phyloP scores from a whole-genome alignment of 2,888 invertebrate genomes.

The Andrena camellia region DNA sequence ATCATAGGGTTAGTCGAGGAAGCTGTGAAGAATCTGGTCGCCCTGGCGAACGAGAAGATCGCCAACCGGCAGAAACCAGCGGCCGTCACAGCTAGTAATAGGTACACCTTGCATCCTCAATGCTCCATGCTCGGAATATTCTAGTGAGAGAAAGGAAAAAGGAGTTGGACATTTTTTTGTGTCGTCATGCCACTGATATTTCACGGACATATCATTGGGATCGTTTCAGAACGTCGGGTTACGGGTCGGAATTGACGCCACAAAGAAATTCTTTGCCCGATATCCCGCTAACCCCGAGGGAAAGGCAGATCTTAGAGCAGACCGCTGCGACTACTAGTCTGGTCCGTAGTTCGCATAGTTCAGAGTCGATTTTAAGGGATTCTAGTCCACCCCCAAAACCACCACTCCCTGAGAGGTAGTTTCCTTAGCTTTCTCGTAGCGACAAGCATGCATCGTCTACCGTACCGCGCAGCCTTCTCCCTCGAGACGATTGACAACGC shows the following conservation, averaged over 20 bases:
- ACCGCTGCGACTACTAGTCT: slow-evolving; percentile 87
- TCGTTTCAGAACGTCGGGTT: slow-evolving; percentile 81
- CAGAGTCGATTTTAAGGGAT: slow-evolving; percentile 91
- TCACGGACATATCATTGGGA: slow-evolving; percentile 27
- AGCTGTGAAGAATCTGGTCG: slow-evolving; percentile 92
- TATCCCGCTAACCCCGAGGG: slow-evolving; percentile 93
- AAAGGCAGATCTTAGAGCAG: slow-evolving; percentile 89
- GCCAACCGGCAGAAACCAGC: slow-evolving; percentile 87
- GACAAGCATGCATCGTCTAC: not conserved
- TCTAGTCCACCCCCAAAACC: slow-evolving; percentile 94
- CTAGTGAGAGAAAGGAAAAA: not conserved
- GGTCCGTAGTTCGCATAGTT: slow-evolving; percentile 92
- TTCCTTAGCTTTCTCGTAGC: slow-evolving; percentile 42
- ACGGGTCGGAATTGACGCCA: slow-evolving; percentile 81
- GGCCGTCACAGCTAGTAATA: slow-evolving; percentile 79
- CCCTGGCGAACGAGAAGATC: slow-evolving; percentile 93
- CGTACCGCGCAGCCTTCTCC: not conserved
- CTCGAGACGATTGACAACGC: not conserved
- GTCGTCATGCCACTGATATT: slow-evolving; percentile 30
- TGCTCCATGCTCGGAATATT: not conserved
- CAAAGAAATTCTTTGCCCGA: slow-evolving; percentile 91
- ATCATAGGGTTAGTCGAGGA: slow-evolving; percentile 90
- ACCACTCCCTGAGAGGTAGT: slow-evolving; percentile 92
- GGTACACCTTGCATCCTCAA: slow-evolving; percentile 68
- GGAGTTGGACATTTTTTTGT: slow-evolving; percentile 33